A percentile compares a stretch with the other conserved stretches of the same genome.
Conservation (phyloP, 2,113 vertebrate genomes). For the Phrynosoma blainvillii region DNA sequence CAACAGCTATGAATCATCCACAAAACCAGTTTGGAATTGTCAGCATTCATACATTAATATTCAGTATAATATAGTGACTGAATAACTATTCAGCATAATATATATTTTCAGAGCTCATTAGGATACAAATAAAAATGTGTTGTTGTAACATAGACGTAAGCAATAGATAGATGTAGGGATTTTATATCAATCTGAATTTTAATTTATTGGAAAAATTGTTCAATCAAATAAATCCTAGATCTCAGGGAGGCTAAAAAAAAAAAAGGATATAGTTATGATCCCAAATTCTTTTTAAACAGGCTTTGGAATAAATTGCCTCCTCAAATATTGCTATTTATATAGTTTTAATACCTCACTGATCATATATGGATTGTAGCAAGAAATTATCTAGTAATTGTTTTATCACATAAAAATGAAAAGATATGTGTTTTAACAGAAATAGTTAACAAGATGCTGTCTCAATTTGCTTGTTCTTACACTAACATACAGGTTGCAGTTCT, state of each 20-base stretch:
- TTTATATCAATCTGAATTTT: not conserved
- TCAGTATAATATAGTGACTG: not conserved
- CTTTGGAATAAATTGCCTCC: not conserved
- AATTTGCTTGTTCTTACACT: not conserved
- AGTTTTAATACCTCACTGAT: not conserved
- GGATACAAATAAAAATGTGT: not conserved
- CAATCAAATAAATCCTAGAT: not conserved
- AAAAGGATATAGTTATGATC: not conserved
- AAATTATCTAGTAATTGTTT: not conserved
- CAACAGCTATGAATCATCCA: not conserved
- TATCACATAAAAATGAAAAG: not conserved
- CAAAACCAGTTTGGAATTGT: not conserved
- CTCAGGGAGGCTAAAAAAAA: not conserved
- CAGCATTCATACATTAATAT: not conserved
- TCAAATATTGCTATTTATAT: accelerated
- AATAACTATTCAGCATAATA: not conserved
- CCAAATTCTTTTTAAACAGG: not conserved
- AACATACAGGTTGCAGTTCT: not conserved
- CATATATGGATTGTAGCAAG: not conserved
- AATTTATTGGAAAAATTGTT: not conserved
- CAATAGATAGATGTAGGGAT: not conserved
- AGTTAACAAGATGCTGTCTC: not conserved
- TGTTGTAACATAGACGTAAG: not conserved
- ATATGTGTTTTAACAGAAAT: not conserved
- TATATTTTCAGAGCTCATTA: not conserved